Base-by-base conservation (phyloP, 2,797 vertebrate genomes). In the Ceryle rudis region DNA sequence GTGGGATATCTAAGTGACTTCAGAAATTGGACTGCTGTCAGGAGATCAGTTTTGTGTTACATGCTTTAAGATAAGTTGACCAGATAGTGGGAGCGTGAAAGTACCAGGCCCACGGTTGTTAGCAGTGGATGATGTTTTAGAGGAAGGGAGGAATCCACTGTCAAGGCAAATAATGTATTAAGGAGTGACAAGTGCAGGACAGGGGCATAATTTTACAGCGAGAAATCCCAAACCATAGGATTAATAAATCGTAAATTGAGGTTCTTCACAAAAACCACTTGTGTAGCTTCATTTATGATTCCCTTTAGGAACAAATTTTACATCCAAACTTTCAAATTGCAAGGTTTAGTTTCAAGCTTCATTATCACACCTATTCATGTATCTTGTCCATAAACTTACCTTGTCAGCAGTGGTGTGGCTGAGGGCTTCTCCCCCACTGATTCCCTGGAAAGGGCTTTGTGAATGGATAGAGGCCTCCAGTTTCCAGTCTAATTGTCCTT, bases 311-410 rank as follows among this genome's bases (percentile, higher is more conserved):
- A 18, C 7, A 57, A 51, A 31, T 72, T 64, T 83, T 94, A 20
- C 41, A 65, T 29, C 25, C 13, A 64, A 3, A 71, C 62, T 86
- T 90, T 22, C 2, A 41, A 21, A 58, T 72, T 52, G 3, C 17
- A 42, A 21, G 5, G 26, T 65, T 41, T 29, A 20, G 10, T 94
- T 72, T 72, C 15, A 46, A 58, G 23, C 46, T 69, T 41, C 1
- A 1, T 55, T 39, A 22, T 85, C 71, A 15, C 33, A 42, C 7
- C 25, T 55, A 2, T 31, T 0, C 7, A 0, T 47, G 8, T 9
- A 67, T 10, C 58, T n/a, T 6, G 2, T 25, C 23, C 22, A 17
- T 4, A 16, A 33, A 23, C 3, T 71, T 77, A 2, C 0, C 10
- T 29, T 72, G 55, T 42, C 58, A 57, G 2, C 47, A 19, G 55